A percentile compares a stretch with the other conserved stretches of the same genome.
Evolutionary conservation across 2,888 invertebrate species (phyloP).

Genomic region (Reticulitermes lucifugus): DNA sequence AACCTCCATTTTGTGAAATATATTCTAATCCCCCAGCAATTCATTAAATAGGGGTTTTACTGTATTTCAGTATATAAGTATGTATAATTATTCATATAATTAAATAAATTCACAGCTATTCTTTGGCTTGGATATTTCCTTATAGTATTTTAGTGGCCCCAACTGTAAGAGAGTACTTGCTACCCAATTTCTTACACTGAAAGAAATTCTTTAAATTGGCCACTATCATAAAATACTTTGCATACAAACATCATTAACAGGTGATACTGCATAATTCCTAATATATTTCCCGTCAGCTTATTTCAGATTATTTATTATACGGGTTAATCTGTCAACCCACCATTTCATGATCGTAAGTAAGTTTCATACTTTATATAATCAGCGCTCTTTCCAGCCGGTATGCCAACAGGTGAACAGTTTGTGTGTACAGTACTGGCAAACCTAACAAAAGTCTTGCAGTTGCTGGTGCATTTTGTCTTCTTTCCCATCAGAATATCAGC

Average conservation of each 20-base stretch:
- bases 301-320: background rate
- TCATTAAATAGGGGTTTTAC: no score
- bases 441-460: no score
- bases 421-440: no score
- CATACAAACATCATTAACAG: background rate
- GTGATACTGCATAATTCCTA: background rate
- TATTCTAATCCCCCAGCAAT: no score
- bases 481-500: no score
- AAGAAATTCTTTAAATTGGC: background rate
- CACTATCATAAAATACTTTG: background rate
- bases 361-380: no score
- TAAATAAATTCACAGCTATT: constrained; percentile 32
- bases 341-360: background rate
- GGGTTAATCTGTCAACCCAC: background rate
- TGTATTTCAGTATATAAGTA: background rate
- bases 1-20: no score
- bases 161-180: background rate
- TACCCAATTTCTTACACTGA: background rate
- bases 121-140: constrained; percentile 41
- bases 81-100: background rate
- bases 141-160: background rate
- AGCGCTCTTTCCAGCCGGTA: no score
- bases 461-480: no score
- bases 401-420: no score
- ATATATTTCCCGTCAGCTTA: background rate